Evolutionary conservation across 2,113 vertebrate species (phyloP).

Genomic region (Solenodon paradoxus): DNA sequence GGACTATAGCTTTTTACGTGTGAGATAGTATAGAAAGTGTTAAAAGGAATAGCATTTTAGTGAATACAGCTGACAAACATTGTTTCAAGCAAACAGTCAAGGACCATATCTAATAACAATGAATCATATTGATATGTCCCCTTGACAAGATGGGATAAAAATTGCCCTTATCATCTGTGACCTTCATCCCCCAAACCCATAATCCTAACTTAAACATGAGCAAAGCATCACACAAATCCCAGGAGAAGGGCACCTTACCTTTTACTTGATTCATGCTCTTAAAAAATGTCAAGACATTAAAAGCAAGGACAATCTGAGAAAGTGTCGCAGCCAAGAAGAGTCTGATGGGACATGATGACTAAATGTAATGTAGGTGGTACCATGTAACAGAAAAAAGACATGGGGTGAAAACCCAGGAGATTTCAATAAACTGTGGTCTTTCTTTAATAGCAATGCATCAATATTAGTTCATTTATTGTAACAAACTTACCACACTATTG

Average conservation of each 20-base stretch:
- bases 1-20: background rate
- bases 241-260: background rate
- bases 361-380: background rate
- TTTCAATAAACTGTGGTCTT: background rate
- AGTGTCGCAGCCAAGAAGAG: background rate
- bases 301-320: background rate
- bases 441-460: background rate
- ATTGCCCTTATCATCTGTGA: background rate
- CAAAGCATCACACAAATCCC: background rate
- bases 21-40: background rate
- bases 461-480: background rate
- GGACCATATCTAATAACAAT: background rate
- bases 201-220: background rate
- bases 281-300: background rate
- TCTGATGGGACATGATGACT: background rate
- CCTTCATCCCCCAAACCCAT: background rate
- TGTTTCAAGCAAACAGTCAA: background rate
- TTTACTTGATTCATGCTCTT: background rate
- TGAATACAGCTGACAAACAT: background rate
- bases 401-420: background rate
- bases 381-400: background rate
- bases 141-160: background rate
- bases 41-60: background rate
- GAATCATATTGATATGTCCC: background rate
- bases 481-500: background rate